phyloP scores from a whole-genome alignment of 1,140 invertebrate species.

The Choristoneura fumiferana region DNA sequence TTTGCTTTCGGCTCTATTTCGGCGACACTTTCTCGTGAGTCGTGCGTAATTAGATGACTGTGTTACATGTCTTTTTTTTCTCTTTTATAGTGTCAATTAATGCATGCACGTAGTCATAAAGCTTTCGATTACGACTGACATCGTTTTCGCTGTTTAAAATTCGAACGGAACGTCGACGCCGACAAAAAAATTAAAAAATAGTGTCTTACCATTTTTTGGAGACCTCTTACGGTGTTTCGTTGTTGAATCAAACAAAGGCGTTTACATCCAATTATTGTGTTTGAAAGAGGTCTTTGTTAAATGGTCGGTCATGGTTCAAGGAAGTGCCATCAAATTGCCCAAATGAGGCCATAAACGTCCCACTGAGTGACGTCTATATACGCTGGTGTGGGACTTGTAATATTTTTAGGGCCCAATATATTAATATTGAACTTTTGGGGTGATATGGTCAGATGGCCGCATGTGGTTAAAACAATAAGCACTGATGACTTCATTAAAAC shows the following conservation, averaged over 20 bases:
- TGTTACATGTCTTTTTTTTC: conserved; percentile 6
- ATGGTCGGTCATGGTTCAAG: conserved; percentile 53
- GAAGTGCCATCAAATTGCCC: conserved; percentile 54
- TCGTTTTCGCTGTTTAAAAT: conserved; percentile 50
- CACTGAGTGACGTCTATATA: conserved; percentile 58
- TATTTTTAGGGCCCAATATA: conserved; percentile 62
- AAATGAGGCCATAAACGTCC: conserved; percentile 63
- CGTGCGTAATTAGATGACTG: conserved; percentile 10
- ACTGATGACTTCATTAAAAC: conserved; percentile 11
- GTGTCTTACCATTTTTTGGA: conserved; percentile 22
- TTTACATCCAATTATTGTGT: conserved; percentile 4
- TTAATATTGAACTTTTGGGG: conserved; percentile 38
- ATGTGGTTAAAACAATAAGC: conserved; percentile 18
- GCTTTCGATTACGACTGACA: conserved; percentile 43
- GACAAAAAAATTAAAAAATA: conserved; percentile 29
- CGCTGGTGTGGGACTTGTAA: conserved; percentile 48
- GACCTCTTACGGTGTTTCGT: conserved; percentile 22
- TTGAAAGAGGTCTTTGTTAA: conserved; percentile 26
- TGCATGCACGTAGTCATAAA: conserved; percentile 61
- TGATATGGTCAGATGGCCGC: conserved; percentile 37
- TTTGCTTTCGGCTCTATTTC: conserved; percentile 30
- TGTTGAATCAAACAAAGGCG: neutral
- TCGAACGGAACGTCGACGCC: conserved; percentile 36
- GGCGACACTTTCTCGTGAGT: conserved; percentile 8
- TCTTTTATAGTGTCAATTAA: conserved; percentile 32